Percentiles rank a stretch among this genome's conserved stretches.
Conservation (phyloP, 2,888 invertebrate genomes). For the Periphyllus acericola region DNA sequence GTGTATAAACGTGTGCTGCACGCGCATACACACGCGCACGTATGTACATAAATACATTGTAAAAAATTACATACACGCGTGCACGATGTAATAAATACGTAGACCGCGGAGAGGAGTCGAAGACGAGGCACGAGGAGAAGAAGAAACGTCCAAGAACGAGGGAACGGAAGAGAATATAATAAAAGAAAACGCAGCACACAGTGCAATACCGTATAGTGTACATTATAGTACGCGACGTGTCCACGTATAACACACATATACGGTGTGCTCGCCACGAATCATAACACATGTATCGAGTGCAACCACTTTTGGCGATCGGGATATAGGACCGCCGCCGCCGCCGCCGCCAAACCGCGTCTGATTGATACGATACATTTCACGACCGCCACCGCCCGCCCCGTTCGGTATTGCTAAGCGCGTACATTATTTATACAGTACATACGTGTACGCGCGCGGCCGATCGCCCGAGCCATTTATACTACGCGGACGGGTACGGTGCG, state of each 20-base stretch:
- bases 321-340: background rate
- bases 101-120: background rate
- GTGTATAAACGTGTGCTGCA: background rate
- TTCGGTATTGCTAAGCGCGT: background rate
- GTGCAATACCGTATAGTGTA: background rate
- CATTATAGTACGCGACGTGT: background rate
- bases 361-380: background rate
- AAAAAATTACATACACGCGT: background rate
- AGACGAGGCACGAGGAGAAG: background rate
- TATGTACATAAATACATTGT: background rate
- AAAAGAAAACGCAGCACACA: background rate
- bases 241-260: background rate
- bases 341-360: background rate
- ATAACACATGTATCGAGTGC: background rate
- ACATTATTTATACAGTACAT: no score
- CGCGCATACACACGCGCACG: background rate
- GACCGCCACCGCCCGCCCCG: background rate
- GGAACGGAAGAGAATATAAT: no score
- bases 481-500: no score
- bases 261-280: background rate
- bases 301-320: background rate
- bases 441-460: no score
- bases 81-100: background rate
- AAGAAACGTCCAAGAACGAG: background rate
- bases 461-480: no score